Conservation (phyloP, 2,888 invertebrate species). For the Sussaba pulchella region DNA sequence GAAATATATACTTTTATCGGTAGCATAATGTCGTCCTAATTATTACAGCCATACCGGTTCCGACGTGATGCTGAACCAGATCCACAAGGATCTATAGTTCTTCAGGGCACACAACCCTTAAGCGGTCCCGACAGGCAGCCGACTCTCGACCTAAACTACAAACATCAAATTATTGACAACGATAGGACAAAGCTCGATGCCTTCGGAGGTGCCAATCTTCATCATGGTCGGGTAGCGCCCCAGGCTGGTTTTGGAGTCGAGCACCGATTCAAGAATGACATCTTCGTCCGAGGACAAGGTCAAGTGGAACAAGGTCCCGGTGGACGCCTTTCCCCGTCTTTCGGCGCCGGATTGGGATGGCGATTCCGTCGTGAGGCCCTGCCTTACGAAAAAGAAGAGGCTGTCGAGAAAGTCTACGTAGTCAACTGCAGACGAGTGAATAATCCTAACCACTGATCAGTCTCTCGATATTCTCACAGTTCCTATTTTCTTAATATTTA, state of each 20-base stretch:
- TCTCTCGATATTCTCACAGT: background rate
- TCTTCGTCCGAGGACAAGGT: constrained; percentile 65
- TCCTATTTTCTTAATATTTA: constrained; percentile 1
- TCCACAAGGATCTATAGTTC: constrained; percentile 47
- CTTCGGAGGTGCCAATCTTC: constrained; percentile 68
- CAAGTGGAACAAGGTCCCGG: constrained; percentile 60
- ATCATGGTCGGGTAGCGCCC: constrained; percentile 57
- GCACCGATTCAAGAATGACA: constrained; percentile 62
- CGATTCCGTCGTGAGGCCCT: background rate
- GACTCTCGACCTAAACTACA: constrained; percentile 55
- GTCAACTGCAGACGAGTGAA: background rate
- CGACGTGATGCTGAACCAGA: constrained; percentile 51
- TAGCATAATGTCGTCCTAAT: background rate
- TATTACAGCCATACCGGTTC: constrained; percentile 29
- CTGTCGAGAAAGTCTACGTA: constrained; percentile 17
- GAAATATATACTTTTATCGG: background rate
- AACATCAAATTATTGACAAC: constrained; percentile 37
- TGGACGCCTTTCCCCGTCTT: constrained; percentile 47
- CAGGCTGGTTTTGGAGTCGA: constrained; percentile 64
- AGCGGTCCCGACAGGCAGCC: constrained; percentile 30
- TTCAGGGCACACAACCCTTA: constrained; percentile 5
- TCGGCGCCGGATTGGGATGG: constrained; percentile 48
- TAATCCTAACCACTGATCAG: background rate
- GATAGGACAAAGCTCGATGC: constrained; percentile 52
- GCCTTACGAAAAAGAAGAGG: constrained; percentile 32